Conservation (phyloP, 2,797 vertebrate species). For the Apogon hyalosoma region DNA sequence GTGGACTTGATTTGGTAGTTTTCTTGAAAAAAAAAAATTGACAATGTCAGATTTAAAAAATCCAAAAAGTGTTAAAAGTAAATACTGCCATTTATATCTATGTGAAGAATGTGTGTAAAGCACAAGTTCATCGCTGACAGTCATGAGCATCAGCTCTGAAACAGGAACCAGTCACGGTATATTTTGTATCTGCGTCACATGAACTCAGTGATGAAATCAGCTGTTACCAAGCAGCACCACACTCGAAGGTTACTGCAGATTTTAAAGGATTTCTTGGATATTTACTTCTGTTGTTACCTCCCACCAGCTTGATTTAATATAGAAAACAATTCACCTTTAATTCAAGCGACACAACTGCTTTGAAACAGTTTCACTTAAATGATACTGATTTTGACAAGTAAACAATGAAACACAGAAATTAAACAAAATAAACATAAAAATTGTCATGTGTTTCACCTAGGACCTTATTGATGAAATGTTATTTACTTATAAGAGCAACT, state of each 20-base stretch:
- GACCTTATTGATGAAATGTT: background rate
- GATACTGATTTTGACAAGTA: background rate
- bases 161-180: constrained; percentile 5
- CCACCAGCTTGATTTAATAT: background rate
- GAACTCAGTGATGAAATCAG: constrained; percentile 21
- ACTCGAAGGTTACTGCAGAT: background rate
- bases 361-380: background rate
- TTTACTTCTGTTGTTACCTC: background rate
- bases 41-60: too few species aligned
- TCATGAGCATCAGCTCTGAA: background rate
- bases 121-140: background rate
- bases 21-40: too few species aligned
- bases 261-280: background rate
- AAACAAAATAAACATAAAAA: too few species aligned
- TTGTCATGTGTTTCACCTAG: background rate
- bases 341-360: background rate
- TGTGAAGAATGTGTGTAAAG: background rate
- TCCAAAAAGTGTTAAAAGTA: too few species aligned
- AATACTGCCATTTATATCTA: too few species aligned
- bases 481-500: background rate
- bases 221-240: constrained; percentile 37
- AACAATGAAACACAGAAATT: background rate
- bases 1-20: too few species aligned
- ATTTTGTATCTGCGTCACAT: background rate
- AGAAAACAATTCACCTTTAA: background rate